Percentiles rank a stretch among this genome's conserved stretches.
Conservation (phyloP, 2,113 vertebrate genomes). For the Passer montanus region DNA sequence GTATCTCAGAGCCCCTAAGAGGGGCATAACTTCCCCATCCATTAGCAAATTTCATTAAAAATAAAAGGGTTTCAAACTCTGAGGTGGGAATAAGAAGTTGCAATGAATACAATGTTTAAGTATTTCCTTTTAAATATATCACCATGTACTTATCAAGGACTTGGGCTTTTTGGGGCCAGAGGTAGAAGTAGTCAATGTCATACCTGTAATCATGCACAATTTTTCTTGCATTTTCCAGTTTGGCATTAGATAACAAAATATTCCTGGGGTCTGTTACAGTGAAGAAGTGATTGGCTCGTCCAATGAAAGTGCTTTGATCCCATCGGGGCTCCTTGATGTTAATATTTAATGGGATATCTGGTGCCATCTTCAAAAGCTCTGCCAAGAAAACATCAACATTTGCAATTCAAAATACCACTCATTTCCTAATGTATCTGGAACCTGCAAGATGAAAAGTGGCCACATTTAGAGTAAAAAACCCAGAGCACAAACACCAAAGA, state of each 20-base stretch:
- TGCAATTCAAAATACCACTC: background rate
- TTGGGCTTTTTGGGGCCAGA: background rate
- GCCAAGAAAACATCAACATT: background rate
- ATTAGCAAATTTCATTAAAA: background rate
- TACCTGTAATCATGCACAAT: conserved; percentile 95
- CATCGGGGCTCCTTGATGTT: conserved; percentile 96
- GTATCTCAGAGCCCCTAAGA: background rate
- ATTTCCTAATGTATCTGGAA: background rate
- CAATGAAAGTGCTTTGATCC: conserved; percentile 93
- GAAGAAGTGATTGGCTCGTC: conserved; percentile 95
- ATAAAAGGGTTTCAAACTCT: background rate
- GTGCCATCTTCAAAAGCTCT: conserved; percentile 84
- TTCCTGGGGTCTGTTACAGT: conserved; percentile 97
- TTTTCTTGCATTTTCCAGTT: conserved; percentile 83
- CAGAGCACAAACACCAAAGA: background rate
- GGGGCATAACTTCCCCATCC: background rate
- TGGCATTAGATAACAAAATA: conserved; percentile 86
- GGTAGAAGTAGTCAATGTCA: background rate
- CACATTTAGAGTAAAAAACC: background rate
- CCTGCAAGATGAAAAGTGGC: background rate
- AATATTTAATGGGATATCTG: conserved; percentile 85
- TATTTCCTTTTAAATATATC: background rate
- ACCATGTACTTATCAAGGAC: background rate
- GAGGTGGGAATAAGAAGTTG: background rate
- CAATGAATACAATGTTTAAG: background rate